Percentiles rank a stretch among this genome's conserved stretches.
phyloP scores from a whole-genome alignment of 2,797 vertebrate species.

The Falco biarmicus region DNA sequence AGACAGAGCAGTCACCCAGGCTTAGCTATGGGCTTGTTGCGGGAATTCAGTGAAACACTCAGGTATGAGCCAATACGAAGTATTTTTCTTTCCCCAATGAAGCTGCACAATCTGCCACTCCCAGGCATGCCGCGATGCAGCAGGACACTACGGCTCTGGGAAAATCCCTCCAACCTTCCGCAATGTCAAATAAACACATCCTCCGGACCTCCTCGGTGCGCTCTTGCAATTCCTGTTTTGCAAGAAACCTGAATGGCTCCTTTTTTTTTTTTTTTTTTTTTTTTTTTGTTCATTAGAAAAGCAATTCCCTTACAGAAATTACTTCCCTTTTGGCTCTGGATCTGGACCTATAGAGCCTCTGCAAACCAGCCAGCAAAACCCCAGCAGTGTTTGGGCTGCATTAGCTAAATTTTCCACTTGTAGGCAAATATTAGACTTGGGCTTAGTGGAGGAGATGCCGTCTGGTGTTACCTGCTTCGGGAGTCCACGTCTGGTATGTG shows the following conservation, averaged over 20 bases:
- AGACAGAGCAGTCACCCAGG: rapidly evolving
- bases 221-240: not conserved
- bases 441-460: not conserved
- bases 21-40: rapidly evolving
- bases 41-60: not conserved
- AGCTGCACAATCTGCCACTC: not conserved
- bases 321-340: rapidly evolving
- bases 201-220: not conserved
- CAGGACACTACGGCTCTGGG: rapidly evolving
- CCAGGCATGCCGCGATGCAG: not conserved
- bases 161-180: not conserved
- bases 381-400: rapidly evolving
- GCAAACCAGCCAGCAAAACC: not conserved
- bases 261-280: too few relatives aligned
- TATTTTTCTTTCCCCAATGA: not conserved
- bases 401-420: not conserved
- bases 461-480: slow-evolving; percentile 82
- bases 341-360: not conserved
- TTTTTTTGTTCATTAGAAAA: not conserved
- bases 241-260: rapidly evolving
- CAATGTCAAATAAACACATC: rapidly evolving
- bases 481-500: slow-evolving; percentile 52
- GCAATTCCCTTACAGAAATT: not conserved
- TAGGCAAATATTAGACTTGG: not conserved
- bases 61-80: not conserved